Conservation (phyloP, 2,888 invertebrate species). For the Philhelius pedissequus region DNA sequence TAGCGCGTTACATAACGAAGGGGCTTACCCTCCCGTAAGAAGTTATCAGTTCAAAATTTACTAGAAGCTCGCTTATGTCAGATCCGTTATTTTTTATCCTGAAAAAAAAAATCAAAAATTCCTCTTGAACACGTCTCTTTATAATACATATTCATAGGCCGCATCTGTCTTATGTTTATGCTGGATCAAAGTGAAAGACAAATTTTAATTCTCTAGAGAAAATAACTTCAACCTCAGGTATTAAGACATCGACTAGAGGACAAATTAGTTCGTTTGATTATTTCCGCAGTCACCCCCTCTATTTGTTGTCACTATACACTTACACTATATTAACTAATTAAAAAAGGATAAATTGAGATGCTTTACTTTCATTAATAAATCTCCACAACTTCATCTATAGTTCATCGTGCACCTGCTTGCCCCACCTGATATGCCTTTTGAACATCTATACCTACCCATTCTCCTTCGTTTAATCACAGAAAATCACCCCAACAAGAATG, state of each 20-base stretch:
- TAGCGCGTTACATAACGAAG: too few species aligned
- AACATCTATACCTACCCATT: not conserved
- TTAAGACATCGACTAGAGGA: not conserved
- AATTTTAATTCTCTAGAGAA: not conserved
- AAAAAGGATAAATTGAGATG: slow-evolving; percentile 46
- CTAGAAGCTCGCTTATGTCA: too few species aligned
- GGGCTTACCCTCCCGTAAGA: too few species aligned
- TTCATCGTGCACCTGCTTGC: not conserved
- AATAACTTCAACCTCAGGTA: not conserved
- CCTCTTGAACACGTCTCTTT: too few species aligned
- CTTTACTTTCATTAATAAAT: slow-evolving; percentile 14
- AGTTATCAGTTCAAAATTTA: too few species aligned
- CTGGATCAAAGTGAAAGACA: too few species aligned
- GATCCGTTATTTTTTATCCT: too few species aligned
- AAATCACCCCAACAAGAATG: slow-evolving; percentile 14
- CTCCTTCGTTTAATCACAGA: slow-evolving; percentile 20
- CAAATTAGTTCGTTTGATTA: slow-evolving; percentile 43
- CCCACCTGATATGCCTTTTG: not conserved
- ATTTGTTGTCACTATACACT: not conserved
- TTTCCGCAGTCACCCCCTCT: not conserved
- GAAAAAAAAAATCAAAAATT: too few species aligned
- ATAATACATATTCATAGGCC: too few species aligned
- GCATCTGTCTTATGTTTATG: too few species aligned
- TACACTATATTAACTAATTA: slow-evolving; percentile 51
- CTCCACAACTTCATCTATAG: slow-evolving; percentile 26